Evolutionary conservation across 1,140 invertebrate genomes (phyloP).

Genomic region (Protaetia brevitarsis): DNA sequence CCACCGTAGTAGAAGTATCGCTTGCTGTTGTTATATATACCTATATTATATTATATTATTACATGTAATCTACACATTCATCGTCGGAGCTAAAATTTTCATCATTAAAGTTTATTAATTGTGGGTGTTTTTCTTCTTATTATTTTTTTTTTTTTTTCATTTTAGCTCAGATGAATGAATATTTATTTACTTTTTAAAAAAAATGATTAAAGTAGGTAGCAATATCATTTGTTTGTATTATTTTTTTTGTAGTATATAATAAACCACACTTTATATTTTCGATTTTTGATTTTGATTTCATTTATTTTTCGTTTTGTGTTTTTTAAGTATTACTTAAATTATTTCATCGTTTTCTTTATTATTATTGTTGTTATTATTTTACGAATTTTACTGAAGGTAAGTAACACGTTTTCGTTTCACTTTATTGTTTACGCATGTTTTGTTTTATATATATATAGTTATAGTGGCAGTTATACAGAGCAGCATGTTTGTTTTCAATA

Average conservation of each 20-base stretch:
- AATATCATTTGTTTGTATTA: conserved; percentile 21
- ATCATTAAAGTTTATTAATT: not conserved
- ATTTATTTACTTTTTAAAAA: not conserved
- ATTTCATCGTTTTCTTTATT: not conserved
- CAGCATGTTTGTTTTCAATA: no score
- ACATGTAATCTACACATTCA: not conserved
- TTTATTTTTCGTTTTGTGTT: not conserved
- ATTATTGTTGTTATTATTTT: not conserved
- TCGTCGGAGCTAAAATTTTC: not conserved
- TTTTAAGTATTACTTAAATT: no score
- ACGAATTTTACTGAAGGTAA: not conserved
- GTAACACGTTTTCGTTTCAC: not conserved
- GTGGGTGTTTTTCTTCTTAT: not conserved
- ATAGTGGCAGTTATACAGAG: no score
- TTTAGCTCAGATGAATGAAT: not conserved
- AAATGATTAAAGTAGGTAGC: not conserved
- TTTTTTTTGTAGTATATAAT: conserved; percentile 19
- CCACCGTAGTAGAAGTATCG: conserved; percentile 7
- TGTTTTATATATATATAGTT: no score
- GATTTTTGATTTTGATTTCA: not conserved
- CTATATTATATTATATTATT: no score
- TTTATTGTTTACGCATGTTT: not conserved
- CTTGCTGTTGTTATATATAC: conserved; percentile 19
- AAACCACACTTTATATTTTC: not conserved
- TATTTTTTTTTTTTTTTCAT: not conserved